Evolutionary conservation across 2,113 vertebrate species (phyloP), one percentile per base, ranked within the genome.

Genomic region (Nerophis lumbriciformis): DNA sequence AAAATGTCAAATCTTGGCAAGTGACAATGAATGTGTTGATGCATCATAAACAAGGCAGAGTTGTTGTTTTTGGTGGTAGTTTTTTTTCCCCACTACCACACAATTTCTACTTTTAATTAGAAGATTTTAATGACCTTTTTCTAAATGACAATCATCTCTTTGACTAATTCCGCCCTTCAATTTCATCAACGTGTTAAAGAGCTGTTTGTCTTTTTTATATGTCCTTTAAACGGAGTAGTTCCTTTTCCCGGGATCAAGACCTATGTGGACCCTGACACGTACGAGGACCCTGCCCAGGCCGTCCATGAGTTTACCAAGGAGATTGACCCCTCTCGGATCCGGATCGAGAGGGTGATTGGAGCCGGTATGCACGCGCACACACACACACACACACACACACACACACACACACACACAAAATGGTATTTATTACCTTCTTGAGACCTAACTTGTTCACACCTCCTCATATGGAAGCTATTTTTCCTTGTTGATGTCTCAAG

Each of bases 251-350:
- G 94, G 61, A 82, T 94, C 73, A 96, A 95, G 90, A 95, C 95
- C 4, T 97, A 98, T 8, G 92, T 97, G 72, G 95, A 98, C 87
- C 95, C 95, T 53, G 94, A 97, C 48, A 96, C 95, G 0, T 98
- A 98, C 19, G 95, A 98, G 85, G 95, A 98, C 64, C 95, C 95
- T 53, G 90, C 93, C 1, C 90, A 96, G 79, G 95, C 95, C 19
- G 91, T 98, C 64, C 95, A 97, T 62, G 95, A 98, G 70, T 98
- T 98, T 91, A 95, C 95, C 79, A 97, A 95, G 79, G 95, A 98
- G 85, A 96, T 98, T 61, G 95, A 97, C 80, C 93, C 95, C 1
- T 92, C 92, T 76, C 91, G 94, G 77, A 98, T 98, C 82, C 94
- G 93, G 42, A 98, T 97, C 71, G 95, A 98, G 83, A 95, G 93